Percentiles rank a stretch among this genome's conserved stretches.
Evolutionary conservation across 2,797 vertebrate genomes (phyloP).

Genomic region (Rachycentron canadum): DNA sequence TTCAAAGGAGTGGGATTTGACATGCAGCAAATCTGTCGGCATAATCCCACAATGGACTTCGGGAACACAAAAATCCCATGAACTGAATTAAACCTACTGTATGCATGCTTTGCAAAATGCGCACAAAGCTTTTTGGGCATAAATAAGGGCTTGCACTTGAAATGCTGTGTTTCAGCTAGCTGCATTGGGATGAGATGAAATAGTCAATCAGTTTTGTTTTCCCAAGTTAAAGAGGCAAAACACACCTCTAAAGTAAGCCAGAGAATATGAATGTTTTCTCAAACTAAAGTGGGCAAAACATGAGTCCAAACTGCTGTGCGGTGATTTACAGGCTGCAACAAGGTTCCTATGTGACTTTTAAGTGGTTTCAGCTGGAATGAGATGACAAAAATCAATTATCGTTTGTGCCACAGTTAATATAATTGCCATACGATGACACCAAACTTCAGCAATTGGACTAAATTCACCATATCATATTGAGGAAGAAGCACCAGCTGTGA

Average conservation of each 20-base stretch:
- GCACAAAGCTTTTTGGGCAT: slow-evolving; percentile 38
- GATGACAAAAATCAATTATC: slow-evolving; percentile 1
- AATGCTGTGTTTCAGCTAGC: slow-evolving; percentile 20
- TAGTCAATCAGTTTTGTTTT: not conserved
- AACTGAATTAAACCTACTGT: slow-evolving; percentile 63
- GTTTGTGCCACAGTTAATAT: slow-evolving; percentile 1
- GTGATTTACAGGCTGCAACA: slow-evolving; percentile 2
- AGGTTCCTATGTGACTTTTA: slow-evolving; percentile 9
- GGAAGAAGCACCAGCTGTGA: slow-evolving; percentile 11
- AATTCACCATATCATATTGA: not conserved
- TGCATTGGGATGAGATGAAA: not conserved
- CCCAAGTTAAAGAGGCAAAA: slow-evolving; percentile 9
- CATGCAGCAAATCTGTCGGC: slow-evolving; percentile 62
- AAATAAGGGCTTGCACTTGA: slow-evolving; percentile 37
- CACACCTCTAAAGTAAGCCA: not conserved
- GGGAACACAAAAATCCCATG: slow-evolving; percentile 47
- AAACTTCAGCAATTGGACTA: not conserved
- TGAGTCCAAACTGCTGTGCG: not conserved
- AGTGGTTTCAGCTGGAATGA: not conserved
- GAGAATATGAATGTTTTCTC: not conserved
- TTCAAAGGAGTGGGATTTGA: slow-evolving; percentile 59
- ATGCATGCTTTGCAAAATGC: slow-evolving; percentile 37
- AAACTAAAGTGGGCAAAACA: slow-evolving; percentile 1
- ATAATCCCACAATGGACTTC: slow-evolving; percentile 63
- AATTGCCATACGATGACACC: not conserved